Percentiles rank a stretch among this genome's conserved stretches.
These are phyloP conservation scores for Probosciger aterrimus DNA, from an alignment of 2,113 vertebrate species.

Conservation along the genomic window DNA sequence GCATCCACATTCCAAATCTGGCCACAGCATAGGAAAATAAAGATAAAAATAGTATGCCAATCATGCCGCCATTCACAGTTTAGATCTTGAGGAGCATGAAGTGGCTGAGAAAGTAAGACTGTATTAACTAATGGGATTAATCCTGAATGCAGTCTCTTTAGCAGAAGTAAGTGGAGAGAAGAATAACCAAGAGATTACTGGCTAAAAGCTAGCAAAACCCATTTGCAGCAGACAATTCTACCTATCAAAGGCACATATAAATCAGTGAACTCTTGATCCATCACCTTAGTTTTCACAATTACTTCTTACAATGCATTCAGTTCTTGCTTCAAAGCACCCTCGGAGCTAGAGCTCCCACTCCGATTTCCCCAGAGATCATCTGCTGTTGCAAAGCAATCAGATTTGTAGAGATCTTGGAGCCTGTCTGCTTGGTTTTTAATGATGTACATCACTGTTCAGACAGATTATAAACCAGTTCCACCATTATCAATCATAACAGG, in stretches of 20 bases:
- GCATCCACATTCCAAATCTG: background rate
- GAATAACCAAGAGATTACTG: background rate
- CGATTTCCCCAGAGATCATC: background rate
- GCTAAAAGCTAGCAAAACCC: background rate
- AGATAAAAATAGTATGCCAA: background rate
- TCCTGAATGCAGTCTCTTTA: background rate
- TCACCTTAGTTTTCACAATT: background rate
- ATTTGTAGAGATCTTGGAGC: background rate
- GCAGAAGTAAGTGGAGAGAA: background rate
- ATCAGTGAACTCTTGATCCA: conserved; percentile 22
- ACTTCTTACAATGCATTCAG: background rate
- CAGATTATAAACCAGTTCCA: conserved; percentile 29
- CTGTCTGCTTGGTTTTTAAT: conserved; percentile 13
- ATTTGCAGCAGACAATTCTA: background rate
- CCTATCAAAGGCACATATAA: background rate
- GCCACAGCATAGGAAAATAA: background rate
- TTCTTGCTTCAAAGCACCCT: background rate
- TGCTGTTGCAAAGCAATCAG: background rate
- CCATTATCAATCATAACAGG: conserved; percentile 37
- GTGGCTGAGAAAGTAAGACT: background rate
- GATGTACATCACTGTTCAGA: background rate
- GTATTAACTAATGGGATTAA: conserved; percentile 19
- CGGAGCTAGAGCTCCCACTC: background rate
- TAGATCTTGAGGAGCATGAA: background rate
- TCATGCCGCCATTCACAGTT: background rate